phyloP scores from a whole-genome alignment of 2,888 invertebrate species.

The Athetis lepigone region DNA sequence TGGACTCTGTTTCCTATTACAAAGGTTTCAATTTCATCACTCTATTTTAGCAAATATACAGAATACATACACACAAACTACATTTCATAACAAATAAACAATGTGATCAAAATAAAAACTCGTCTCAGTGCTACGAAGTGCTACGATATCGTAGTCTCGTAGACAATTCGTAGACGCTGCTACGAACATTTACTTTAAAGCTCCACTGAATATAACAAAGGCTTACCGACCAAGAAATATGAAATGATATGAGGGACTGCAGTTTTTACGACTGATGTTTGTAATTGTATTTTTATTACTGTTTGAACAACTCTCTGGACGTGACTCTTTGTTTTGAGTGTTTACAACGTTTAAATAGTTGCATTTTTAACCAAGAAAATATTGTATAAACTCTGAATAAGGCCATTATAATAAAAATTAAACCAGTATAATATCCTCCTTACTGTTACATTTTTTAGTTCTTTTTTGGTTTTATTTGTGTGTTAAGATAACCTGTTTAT shows the following conservation, averaged over 20 bases:
- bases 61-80: conserved; percentile 12
- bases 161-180: conserved; percentile 71
- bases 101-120: conserved; percentile 54
- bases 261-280: conserved; percentile 50
- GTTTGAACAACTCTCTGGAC: conserved; percentile 18
- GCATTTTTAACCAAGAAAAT: too few species aligned
- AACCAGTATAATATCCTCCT: too few species aligned
- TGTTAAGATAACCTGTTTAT: too few species aligned
- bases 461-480: too few species aligned
- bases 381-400: too few species aligned
- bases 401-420: too few species aligned
- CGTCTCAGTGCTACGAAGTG: conserved; percentile 56
- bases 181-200: conserved; percentile 65
- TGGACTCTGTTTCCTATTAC: too few species aligned
- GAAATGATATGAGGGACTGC: conserved; percentile 58
- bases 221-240: conserved; percentile 59
- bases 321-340: conserved; percentile 1
- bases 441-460: too few species aligned
- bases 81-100: conserved; percentile 42
- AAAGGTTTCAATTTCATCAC: too few species aligned
- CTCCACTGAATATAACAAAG: conserved; percentile 62
- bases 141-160: conserved; percentile 70
- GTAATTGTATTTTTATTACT: conserved; percentile 27
- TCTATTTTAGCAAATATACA: background rate
- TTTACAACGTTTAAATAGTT: background rate